These are phyloP conservation scores for Nixonia krombeini DNA, from an alignment of 1,140 invertebrate species.

Conservation along the genomic window DNA sequence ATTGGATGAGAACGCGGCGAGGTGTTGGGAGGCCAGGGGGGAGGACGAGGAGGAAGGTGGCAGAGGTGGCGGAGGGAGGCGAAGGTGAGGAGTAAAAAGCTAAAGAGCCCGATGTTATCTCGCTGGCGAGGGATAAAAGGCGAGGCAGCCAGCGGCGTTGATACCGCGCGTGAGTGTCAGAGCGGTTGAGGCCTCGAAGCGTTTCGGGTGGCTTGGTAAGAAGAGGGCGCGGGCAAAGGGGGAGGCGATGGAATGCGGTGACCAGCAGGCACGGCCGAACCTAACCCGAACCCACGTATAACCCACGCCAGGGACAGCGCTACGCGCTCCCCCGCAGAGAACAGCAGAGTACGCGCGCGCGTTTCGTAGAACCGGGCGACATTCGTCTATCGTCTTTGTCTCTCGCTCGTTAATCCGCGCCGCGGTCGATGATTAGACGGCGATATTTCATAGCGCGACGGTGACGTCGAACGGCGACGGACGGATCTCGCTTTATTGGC, in stretches of 20 bases:
- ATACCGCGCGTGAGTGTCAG: conserved; percentile 44
- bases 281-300: conserved; percentile 4
- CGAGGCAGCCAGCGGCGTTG: conserved; percentile 40
- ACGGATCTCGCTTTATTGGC: too few relatives aligned
- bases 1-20: conserved; percentile 16
- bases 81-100: conserved; percentile 11
- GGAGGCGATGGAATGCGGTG: conserved; percentile 60
- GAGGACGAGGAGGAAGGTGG: conserved; percentile 19
- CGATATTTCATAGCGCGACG: too few relatives aligned
- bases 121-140: conserved; percentile 38
- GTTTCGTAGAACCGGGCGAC: conserved; percentile 9
- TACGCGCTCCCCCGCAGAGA: conserved; percentile 63
- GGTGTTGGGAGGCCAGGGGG: conserved; percentile 5
- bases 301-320: conserved; percentile 55
- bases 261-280: conserved; percentile 54
- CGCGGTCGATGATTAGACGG: too few relatives aligned
- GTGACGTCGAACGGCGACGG: too few relatives aligned
- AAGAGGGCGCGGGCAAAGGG: conserved; percentile 3
- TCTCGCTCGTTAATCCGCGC: background rate
- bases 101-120: conserved; percentile 45
- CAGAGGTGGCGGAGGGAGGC: conserved; percentile 8
- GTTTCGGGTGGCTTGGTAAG: conserved; percentile 14
- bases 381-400: background rate
- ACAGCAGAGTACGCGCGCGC: conserved; percentile 14
- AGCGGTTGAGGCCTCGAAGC: conserved; percentile 37